Evolutionary conservation across 2,113 vertebrate genomes (phyloP).

Genomic region (Bostrychus sinensis): DNA sequence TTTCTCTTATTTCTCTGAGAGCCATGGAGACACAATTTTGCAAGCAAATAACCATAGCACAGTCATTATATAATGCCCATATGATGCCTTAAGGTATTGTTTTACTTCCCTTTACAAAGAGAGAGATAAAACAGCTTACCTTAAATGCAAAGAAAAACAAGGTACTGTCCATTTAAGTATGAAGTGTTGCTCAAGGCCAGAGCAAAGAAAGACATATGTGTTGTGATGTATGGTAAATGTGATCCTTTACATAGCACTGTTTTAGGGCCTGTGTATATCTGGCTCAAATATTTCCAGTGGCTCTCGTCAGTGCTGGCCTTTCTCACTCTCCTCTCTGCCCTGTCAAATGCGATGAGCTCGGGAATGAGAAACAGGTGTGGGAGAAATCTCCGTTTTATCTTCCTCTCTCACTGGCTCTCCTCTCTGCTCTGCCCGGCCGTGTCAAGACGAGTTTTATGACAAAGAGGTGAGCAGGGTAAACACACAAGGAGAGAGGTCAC

Average conservation of each 20-base stretch:
- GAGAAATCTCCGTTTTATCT: slow-evolving; percentile 64
- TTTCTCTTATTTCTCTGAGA: too few relatives aligned
- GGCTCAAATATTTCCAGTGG: slow-evolving; percentile 48
- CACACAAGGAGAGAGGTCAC: slow-evolving; percentile 20
- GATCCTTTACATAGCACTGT: slow-evolving; percentile 27
- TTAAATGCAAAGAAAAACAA: background rate
- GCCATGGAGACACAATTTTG: too few relatives aligned
- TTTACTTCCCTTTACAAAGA: too few relatives aligned
- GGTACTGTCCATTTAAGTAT: background rate
- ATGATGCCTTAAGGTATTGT: too few relatives aligned
- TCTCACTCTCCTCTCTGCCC: slow-evolving; percentile 50
- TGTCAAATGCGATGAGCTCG: slow-evolving; percentile 67
- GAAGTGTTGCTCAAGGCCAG: slow-evolving; percentile 6
- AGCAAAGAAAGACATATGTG: background rate
- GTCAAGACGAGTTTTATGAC: slow-evolving; percentile 56
- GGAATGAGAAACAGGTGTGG: slow-evolving; percentile 81
- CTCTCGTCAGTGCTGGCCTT: slow-evolving; percentile 33
- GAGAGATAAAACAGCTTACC: background rate
- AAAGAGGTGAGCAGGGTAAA: slow-evolving; percentile 40
- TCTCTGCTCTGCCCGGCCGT: slow-evolving; percentile 10
- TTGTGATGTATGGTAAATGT: slow-evolving; percentile 24
- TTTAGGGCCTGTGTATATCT: slow-evolving; percentile 46
- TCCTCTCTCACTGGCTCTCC: slow-evolving; percentile 10
- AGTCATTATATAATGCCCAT: too few relatives aligned
- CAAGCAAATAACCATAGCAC: too few relatives aligned